Evolutionary conservation across 2,113 vertebrate species (phyloP).

Genomic region (Nannospalax galili): DNA sequence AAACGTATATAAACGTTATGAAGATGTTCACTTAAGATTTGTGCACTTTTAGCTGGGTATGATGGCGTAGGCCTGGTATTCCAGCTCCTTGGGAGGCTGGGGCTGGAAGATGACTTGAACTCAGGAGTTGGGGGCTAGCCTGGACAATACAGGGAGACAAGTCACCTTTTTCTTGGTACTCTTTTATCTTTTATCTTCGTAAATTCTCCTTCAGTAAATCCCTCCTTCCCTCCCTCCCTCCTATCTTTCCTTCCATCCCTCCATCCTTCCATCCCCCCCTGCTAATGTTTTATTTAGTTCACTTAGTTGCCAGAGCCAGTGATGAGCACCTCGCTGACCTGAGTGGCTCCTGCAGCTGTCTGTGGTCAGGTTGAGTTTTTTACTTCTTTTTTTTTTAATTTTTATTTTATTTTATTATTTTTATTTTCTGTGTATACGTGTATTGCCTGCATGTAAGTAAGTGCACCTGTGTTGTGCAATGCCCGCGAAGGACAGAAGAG

Average conservation of each 20-base stretch:
- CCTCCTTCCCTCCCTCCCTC: no score
- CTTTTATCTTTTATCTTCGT: not conserved
- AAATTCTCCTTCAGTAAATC: not conserved
- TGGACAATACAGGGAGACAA: not conserved
- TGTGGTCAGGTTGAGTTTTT: not conserved
- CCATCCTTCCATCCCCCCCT: not conserved
- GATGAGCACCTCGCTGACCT: not conserved
- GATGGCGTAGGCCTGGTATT: not conserved
- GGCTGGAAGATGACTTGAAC: not conserved
- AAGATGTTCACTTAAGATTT: not conserved
- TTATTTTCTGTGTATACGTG: no score
- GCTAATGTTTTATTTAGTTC: not conserved
- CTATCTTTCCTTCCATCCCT: no score
- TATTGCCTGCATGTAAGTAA: no score
- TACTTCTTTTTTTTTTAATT: no score
- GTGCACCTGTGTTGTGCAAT: no score
- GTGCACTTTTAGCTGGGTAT: not conserved
- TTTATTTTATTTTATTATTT: no score
- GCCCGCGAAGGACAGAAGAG: no score
- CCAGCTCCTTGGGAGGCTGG: not conserved
- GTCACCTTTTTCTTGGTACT: not conserved
- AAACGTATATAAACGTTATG: not conserved
- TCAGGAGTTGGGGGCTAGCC: not conserved
- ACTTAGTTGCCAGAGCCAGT: not conserved
- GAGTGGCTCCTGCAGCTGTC: not conserved